Evolutionary conservation across 1,140 invertebrate genomes (phyloP).

Genomic region (Drusus annulatus): DNA sequence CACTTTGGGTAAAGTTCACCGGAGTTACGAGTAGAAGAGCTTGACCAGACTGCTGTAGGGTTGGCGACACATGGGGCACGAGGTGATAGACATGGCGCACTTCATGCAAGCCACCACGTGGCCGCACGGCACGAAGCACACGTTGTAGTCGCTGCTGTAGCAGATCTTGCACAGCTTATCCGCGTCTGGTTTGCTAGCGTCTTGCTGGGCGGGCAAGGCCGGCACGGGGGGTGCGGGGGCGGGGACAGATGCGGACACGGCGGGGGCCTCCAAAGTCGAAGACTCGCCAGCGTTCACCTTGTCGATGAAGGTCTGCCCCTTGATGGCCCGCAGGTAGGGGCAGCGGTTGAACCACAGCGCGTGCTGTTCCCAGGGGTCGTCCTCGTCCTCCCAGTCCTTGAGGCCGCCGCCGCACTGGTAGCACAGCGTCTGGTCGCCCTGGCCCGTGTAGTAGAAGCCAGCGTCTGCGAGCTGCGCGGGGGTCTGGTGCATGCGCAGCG

Average conservation of each 20-base stretch:
- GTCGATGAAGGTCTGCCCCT: constrained; percentile 78
- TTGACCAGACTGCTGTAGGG: no score
- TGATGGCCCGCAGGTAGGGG: constrained; percentile 80
- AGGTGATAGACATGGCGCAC: no score
- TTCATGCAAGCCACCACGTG: no score
- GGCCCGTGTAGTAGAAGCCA: constrained; percentile 91
- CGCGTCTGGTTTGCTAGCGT: no score
- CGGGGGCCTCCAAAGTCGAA: background rate
- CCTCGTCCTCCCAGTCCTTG: constrained; percentile 88
- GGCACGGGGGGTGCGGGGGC: constrained; percentile 35
- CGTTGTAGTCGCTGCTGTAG: no score
- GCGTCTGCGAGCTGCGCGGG: constrained; percentile 85
- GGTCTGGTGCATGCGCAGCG: constrained; percentile 80
- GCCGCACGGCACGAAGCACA: no score
- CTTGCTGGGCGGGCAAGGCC: background rate
- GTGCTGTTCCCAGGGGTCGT: constrained; percentile 92
- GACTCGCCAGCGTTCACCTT: background rate
- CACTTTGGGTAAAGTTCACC: background rate
- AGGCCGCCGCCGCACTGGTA: constrained; percentile 91
- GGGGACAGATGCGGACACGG: background rate
- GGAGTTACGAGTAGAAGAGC: no score
- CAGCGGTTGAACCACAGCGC: constrained; percentile 88
- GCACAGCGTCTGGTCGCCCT: constrained; percentile 87
- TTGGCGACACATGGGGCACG: no score
- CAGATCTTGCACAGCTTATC: constrained; percentile 61